Base-by-base conservation (phyloP, 2,888 invertebrate species). In the Dermolepida albohirtum region DNA sequence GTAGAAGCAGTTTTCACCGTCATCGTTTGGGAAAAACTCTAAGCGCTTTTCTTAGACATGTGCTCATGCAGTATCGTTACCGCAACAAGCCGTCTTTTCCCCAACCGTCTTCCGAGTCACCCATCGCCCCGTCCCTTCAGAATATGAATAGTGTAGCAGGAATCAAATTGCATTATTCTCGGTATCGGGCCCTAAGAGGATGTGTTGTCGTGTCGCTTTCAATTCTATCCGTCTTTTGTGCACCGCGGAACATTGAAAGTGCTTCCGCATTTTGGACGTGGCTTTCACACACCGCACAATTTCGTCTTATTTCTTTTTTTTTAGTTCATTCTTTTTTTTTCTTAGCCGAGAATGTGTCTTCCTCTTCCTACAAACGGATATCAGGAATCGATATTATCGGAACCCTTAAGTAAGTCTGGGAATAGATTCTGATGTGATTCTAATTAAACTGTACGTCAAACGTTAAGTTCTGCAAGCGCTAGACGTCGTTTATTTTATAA, bases 131-230 rank as follows among this genome's bases (percentile, higher is more conserved):
- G 68, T 67, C 64, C 71, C 70, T 72, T 68, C 47, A 68, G 69
- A 71, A 72, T 69, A 68, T 70, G 71, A 69, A 67, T 71, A 64
- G 72, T 69, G 70, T 71, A 72, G 73, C 59, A 71, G 71, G 74
- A 74, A 74, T 74, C 73, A 73, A 74, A 74, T 74, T 74, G 74
- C 71, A 72, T 74, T 73, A 73, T 73, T 69, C 72, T 64, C 63
- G 52, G 66, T 67, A 70, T 70, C 69, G 70, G 64, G 63, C 66
- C 64, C 69, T 70, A 72, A 72, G 71, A 71, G 70, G 72, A 71
- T 70, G 70, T 72, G 72, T 70, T 71, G 63, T 69, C 68, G 47
- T 40, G 71, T 59, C 70, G 72, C 69, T 70, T 74, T 70, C 71
- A 72, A 68, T 66, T 66, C 68, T 64, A 69, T 70, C 70, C 68